Conservation (phyloP, 64 coral and sea anemone species). For the Stichodactyla mertensii region DNA sequence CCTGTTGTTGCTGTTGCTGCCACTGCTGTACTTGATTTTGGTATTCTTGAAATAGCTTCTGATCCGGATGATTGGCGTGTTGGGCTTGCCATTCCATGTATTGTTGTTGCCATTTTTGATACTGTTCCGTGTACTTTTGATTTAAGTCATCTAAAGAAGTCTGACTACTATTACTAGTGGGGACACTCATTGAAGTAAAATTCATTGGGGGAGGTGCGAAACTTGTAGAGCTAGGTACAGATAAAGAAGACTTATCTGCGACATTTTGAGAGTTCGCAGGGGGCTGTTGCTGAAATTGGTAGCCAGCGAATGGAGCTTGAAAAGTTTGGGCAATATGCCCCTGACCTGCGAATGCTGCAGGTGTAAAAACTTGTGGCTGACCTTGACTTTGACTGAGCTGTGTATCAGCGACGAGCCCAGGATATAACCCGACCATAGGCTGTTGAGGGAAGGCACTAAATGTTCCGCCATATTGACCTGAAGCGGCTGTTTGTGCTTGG, state of each 20-base stretch:
- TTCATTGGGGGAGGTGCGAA: background rate
- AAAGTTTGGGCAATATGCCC: background rate
- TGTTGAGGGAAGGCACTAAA: background rate
- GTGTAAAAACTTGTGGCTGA: slow-evolving; percentile 27
- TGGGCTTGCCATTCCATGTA: slow-evolving; percentile 85
- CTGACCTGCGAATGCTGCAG: background rate
- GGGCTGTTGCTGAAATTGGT: slow-evolving; percentile 6
- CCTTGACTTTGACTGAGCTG: slow-evolving; percentile 39
- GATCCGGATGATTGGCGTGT: slow-evolving; percentile 86
- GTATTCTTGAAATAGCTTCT: slow-evolving; percentile 88
- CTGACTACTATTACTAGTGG: background rate
- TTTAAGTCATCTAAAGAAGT: slow-evolving; percentile 32
- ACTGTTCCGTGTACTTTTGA: slow-evolving; percentile 66
- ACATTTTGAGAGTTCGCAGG: background rate
- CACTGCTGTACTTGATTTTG: slow-evolving; percentile 76
- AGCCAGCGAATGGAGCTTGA: slow-evolving; percentile 1
- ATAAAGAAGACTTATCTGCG: background rate
- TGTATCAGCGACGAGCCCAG: background rate
- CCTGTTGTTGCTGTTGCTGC: slow-evolving; percentile 54
- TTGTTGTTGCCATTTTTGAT: slow-evolving; percentile 70
- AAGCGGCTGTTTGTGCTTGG: slow-evolving; percentile 15
- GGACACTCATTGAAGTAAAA: background rate
- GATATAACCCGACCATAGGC: slow-evolving; percentile 11
- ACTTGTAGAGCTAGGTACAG: background rate
- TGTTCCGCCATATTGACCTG: slow-evolving; percentile 21